Evolutionary conservation across 1,140 invertebrate species (phyloP), one percentile per base, ranked within the genome.

Genomic region (Ceratina calcarata): DNA sequence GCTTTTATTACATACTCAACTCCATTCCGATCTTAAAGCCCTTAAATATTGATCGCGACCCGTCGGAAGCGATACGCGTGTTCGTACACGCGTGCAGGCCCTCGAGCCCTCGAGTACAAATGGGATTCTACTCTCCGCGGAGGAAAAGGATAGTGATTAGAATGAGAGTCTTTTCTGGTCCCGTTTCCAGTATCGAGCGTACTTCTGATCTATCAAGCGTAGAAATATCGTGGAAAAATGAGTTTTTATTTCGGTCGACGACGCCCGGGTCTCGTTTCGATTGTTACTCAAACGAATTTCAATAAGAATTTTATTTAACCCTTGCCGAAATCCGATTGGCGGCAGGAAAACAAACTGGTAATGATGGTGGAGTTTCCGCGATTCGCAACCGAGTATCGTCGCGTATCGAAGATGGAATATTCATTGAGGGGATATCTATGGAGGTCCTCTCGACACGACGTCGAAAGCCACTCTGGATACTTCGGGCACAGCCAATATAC

Each of bases 391-490:
- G n/a, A 72, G 55, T 53, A 67, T 72, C 72, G 20, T 58, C 12
- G 68, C 64, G 61, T 45, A 70, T 77, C 83, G 83, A 84, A 77
- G 78, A 45, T 45, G 37, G 65, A 77, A 85, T 85, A 82, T 85
- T 82, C 78, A 53, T 76, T 75, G 74, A 81, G 70, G 32, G 60
- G 45, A 57, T 45, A 45, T 84, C 49, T 72, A 55, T 80, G 15
- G 57, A 53, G 51, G 37, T 80, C 61, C 75, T 82, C 83, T 85
- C 71, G 61, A 86, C 62, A 75, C 70, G 83, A 86, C 70, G 61
- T 82, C 79, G 83, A 79, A 86, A 85, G 79, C 79, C 75, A 72
- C 83, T 86, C 75, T 22, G 73, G 70, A 76, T 86, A 62, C 67
- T 58, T 27, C 65, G 74, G 37, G 37, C 37, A 58, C 49, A 82